Evolutionary conservation across 2,797 vertebrate genomes (phyloP).

Genomic region (Hapalemur alaotrensis): DNA sequence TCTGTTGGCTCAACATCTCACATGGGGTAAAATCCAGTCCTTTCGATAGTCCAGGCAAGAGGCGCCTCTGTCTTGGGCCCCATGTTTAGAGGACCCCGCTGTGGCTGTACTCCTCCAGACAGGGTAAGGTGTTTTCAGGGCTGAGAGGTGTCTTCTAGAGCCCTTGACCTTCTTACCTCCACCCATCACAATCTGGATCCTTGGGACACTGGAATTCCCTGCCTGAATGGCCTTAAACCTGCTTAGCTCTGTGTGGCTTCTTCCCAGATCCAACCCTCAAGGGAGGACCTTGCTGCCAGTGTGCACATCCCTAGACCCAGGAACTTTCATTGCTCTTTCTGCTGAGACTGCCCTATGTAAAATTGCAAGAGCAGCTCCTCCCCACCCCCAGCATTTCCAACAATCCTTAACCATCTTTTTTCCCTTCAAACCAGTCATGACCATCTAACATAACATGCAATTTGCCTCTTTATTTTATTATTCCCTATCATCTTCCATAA

Average conservation of each 20-base stretch:
- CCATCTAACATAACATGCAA: background rate
- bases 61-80: background rate
- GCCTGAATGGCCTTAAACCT: background rate
- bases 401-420: background rate
- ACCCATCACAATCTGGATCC: background rate
- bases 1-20: background rate
- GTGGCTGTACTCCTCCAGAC: background rate
- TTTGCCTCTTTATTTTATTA: background rate
- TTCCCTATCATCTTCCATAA: background rate
- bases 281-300: background rate
- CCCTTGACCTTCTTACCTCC: background rate
- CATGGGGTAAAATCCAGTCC: background rate
- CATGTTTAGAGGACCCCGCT: background rate
- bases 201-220: background rate
- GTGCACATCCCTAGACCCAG: background rate
- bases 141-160: background rate
- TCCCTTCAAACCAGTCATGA: background rate
- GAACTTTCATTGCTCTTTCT: background rate
- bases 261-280: background rate
- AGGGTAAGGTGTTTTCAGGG: background rate
- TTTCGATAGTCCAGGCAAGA: background rate
- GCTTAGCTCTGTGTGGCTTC: background rate
- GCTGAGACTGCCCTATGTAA: background rate
- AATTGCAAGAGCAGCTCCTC: background rate
- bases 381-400: background rate